A percentile compares a stretch with the other conserved stretches of the same genome.
phyloP scores from a whole-genome alignment of 2,113 vertebrate genomes.

The Sebastes fasciatus region DNA sequence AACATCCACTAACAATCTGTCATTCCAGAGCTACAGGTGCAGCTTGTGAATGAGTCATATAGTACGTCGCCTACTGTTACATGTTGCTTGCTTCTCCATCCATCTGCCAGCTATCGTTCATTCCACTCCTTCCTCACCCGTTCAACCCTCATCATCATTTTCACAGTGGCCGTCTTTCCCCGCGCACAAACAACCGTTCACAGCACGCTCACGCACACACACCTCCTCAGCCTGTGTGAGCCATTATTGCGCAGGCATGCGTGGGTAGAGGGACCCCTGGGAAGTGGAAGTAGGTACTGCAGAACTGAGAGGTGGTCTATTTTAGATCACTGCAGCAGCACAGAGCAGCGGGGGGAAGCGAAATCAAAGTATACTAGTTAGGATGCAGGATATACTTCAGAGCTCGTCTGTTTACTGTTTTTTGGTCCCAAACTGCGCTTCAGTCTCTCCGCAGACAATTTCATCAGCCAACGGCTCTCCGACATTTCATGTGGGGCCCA shows the following conservation, averaged over 20 bases:
- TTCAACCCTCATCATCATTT: slow-evolving; percentile 15
- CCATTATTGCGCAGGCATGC: slow-evolving; percentile 50
- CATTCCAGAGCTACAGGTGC: not conserved
- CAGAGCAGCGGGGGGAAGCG: slow-evolving; percentile 20
- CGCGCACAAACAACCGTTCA: slow-evolving; percentile 9
- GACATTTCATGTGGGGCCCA: not conserved
- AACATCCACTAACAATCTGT: not conserved
- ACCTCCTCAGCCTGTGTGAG: slow-evolving; percentile 45
- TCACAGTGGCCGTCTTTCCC: not conserved
- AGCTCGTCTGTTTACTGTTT: slow-evolving; percentile 8
- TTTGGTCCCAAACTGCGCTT: not conserved
- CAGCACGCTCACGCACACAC: slow-evolving; percentile 5
- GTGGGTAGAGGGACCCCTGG: slow-evolving; percentile 78
- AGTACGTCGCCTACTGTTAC: not conserved
- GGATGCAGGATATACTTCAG: slow-evolving; percentile 30
- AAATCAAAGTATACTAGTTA: slow-evolving; percentile 45
- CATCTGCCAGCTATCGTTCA: slow-evolving; percentile 3
- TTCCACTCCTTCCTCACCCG: not conserved
- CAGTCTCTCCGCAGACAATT: slow-evolving; percentile 13
- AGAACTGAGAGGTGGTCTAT: slow-evolving; percentile 66
- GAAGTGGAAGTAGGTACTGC: slow-evolving; percentile 75
- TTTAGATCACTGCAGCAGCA: slow-evolving; percentile 72
- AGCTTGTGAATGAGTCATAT: slow-evolving; percentile 11
- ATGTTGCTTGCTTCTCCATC: not conserved
- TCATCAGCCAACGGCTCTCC: not conserved